Evolutionary conservation across 2,888 invertebrate species (phyloP).

Genomic region (Hedya salicella): DNA sequence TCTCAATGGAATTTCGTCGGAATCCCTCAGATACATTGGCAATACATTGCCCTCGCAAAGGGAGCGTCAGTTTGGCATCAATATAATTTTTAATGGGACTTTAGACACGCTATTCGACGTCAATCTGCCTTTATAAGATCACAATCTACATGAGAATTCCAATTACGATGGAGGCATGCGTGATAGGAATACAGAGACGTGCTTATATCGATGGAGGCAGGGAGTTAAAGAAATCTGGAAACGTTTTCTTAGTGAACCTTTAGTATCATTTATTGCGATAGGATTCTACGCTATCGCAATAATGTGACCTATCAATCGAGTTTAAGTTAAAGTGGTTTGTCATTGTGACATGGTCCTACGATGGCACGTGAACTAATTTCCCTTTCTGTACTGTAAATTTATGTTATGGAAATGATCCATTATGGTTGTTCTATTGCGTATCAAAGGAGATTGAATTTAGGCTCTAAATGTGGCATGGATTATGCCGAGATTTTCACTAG

Average conservation of each 20-base stretch:
- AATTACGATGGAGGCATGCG: slow-evolving; percentile 69
- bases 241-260: not conserved
- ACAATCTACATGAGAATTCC: slow-evolving; percentile 74
- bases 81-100: slow-evolving; percentile 54
- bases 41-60: slow-evolving; percentile 18
- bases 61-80: slow-evolving; percentile 51
- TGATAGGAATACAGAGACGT: slow-evolving; percentile 56
- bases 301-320: no score
- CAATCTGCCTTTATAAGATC: slow-evolving; percentile 69
- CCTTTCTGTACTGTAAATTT: no score
- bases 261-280: not conserved
- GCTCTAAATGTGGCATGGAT: no score
- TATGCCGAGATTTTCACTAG: no score
- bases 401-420: no score
- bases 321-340: no score
- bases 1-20: slow-evolving; percentile 29
- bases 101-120: slow-evolving; percentile 63
- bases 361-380: no score
- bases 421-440: no score
- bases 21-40: slow-evolving; percentile 30
- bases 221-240: slow-evolving; percentile 28
- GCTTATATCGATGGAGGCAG: slow-evolving; percentile 22
- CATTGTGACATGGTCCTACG: no score
- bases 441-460: no score
- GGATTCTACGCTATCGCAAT: no score